phyloP scores from a whole-genome alignment of 2,888 invertebrate genomes.

The Eristalis arbustorum region DNA sequence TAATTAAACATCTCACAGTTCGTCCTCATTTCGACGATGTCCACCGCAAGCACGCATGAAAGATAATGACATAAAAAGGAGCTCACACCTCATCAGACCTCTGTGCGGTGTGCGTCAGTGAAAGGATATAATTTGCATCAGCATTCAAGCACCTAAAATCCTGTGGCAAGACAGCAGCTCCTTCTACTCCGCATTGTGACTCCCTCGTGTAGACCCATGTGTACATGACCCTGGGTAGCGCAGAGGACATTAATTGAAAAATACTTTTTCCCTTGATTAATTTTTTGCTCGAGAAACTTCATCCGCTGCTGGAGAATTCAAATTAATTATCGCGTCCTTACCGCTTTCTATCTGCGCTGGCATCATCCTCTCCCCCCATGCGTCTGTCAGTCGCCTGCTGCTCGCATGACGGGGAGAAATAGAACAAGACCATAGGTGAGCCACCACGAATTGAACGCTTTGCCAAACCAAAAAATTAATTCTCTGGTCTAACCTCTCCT shows the following conservation, averaged over 20 bases:
- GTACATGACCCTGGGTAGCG: constrained; percentile 29
- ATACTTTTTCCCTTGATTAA: constrained; percentile 63
- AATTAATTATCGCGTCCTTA: constrained; percentile 61
- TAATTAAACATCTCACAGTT: constrained; percentile 15
- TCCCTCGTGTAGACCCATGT: not conserved
- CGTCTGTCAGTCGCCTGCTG: not conserved
- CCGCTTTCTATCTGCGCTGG: constrained; percentile 2
- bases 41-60: not conserved
- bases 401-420: not conserved
- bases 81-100: constrained; percentile 2
- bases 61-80: constrained; percentile 48
- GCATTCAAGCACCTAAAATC: constrained; percentile 46
- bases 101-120: constrained; percentile 38
- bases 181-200: not conserved
- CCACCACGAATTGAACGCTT: constrained; percentile 51
- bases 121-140: constrained; percentile 57
- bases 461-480: constrained; percentile 59
- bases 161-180: constrained; percentile 26
- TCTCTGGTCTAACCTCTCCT: constrained; percentile 52
- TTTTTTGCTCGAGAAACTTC: constrained; percentile 43
- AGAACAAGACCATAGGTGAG: constrained; percentile 52
- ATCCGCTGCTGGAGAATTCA: constrained; percentile 45
- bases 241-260: constrained; percentile 61
- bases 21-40: not conserved
- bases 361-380: constrained; percentile 7